Base-by-base conservation (phyloP, 2,113 vertebrate genomes). In the Thryonomys swinderianus region DNA sequence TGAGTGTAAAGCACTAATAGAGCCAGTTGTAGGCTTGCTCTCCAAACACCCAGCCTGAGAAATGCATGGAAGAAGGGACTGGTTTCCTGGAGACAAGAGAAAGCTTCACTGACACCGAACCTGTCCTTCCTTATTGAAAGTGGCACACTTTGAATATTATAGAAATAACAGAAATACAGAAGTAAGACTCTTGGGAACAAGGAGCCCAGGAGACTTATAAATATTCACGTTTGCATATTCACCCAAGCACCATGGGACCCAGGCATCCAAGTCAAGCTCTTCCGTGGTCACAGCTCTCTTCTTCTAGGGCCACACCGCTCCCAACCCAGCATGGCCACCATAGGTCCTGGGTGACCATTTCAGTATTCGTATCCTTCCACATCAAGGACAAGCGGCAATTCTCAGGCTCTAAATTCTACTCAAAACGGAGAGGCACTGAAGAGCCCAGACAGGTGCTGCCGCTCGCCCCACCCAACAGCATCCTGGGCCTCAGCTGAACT, bases 1-100 rank as follows among this genome's bases (percentile, higher is more conserved):
- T 34, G 34, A 81, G 86, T 78, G 84, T 45, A 85, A 71, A 93
- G 91, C 88, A 91, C 93, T 92, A 88, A 95, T 92, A 90, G 89
- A 96, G 95, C 84, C 55, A 51, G 76, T n/a, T 85, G 80, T 84
- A 0, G 53, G 93, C 82, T 93, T 0, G 57, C 57, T 90, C 90
- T 95, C 81, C 30, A 45, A 71, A 95, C 48, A 66, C 57, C 55
- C 71, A 21, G 13, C 23, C 76, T 37, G 73, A 55, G 42, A 82
- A 1, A 40, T 8, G 4, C 32, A 30, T 14, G 48, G 59, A 7
- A 30, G 5, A 64, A 12, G 16, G 7, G 12, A 57, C 18, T 2
- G 1, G 25, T 30, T 16, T 34, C 27, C 45, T 3, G 4, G 42
- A 69, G 64, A 66, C 3, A 32, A n/a, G 7, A 14, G 18, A 48